Percentiles rank a stretch among this genome's conserved stretches.
Evolutionary conservation across 1,140 invertebrate species (phyloP).

Genomic region (Drosophila sucinea): DNA sequence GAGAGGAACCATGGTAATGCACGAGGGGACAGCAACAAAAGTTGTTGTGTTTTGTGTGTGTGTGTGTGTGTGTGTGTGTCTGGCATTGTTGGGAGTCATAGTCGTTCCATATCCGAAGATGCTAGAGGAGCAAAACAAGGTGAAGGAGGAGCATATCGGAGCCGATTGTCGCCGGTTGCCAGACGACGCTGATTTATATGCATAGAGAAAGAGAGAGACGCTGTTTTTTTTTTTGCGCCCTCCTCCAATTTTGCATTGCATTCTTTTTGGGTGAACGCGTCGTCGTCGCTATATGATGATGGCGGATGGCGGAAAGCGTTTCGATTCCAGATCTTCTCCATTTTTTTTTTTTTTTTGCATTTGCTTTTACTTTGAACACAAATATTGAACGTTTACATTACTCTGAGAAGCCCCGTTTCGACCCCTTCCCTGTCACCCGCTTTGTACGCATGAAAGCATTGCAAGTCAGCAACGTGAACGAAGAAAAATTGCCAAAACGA

Average conservation of each 20-base stretch:
- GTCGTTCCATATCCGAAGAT: constrained; percentile 26
- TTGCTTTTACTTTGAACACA: constrained; percentile 67
- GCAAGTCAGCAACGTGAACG: constrained; percentile 74
- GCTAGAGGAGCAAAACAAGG: not conserved
- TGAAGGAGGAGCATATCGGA: constrained; percentile 1
- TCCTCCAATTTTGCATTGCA: constrained; percentile 76
- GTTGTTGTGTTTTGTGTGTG: constrained; percentile 69
- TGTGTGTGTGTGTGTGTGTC: constrained; percentile 34
- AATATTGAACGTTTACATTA: constrained; percentile 78
- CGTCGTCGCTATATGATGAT: constrained; percentile 38
- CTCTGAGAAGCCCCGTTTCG: not conserved
- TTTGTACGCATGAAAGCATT: constrained; percentile 74
- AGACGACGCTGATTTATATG: constrained; percentile 77
- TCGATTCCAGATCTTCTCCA: constrained; percentile 38
- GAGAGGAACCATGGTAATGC: constrained; percentile 54
- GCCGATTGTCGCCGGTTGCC: constrained; percentile 36
- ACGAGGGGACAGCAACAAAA: constrained; percentile 44
- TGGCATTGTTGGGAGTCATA: constrained; percentile 56
- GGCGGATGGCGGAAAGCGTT: constrained; percentile 19
- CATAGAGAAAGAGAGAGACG: constrained; percentile 41
- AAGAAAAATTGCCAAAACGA: constrained; percentile 77
- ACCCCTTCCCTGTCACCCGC: not conserved
- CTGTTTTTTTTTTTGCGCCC: constrained; percentile 35
- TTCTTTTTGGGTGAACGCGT: constrained; percentile 77
- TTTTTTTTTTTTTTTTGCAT: not conserved